These are phyloP conservation scores for Ondatra zibethicus DNA, from an alignment of 2,113 vertebrate species.

Conservation along the genomic window DNA sequence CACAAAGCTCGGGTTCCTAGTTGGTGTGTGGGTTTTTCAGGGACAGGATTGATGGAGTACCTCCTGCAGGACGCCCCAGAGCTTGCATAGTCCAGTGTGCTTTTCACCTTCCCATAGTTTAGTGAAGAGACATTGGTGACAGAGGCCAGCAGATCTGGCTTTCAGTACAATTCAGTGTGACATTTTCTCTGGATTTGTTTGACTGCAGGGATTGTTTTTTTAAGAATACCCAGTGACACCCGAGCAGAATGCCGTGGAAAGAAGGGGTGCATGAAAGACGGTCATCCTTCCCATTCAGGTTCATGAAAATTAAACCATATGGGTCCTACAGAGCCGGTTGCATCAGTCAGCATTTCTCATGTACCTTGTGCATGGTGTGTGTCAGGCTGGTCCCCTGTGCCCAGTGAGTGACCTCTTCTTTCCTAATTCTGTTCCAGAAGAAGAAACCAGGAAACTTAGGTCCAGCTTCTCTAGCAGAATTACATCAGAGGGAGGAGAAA, in stretches of 20 bases:
- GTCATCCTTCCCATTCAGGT: neutral
- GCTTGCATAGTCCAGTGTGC: neutral
- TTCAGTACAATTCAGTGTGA: neutral
- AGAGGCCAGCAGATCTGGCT: neutral
- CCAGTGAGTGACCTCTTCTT: neutral
- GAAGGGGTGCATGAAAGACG: neutral
- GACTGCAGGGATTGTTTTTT: neutral
- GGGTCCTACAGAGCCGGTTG: neutral
- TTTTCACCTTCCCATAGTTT: neutral
- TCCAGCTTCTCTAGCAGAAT: neutral
- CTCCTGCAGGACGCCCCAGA: neutral
- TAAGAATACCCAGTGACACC: neutral
- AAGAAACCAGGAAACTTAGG: neutral
- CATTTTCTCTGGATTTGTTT: neutral
- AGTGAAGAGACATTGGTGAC: neutral
- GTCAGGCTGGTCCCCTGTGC: neutral
- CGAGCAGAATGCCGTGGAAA: neutral
- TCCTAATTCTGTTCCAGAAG: neutral
- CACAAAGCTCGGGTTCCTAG: neutral
- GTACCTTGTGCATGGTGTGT: fast-evolving
- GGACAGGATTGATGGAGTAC: fast-evolving
- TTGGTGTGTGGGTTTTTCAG: neutral
- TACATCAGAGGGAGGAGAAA: neutral
- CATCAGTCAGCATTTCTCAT: neutral
- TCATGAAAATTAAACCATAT: neutral